Conservation (phyloP, 2,113 vertebrate species). For the Dromas ardeola region DNA sequence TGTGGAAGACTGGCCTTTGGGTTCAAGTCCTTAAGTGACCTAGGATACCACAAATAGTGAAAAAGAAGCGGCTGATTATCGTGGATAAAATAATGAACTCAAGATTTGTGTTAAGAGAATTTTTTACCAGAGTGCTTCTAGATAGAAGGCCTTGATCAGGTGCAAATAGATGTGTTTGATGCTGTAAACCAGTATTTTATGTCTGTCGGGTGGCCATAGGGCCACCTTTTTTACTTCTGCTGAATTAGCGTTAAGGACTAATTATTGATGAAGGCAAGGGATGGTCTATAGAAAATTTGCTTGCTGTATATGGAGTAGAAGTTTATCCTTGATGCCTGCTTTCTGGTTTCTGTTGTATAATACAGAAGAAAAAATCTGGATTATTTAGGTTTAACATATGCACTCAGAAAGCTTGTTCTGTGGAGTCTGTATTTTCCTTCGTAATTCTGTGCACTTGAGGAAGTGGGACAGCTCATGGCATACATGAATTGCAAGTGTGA, state of each 20-base stretch:
- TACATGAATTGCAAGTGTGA: not conserved
- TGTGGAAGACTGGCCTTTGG: not conserved
- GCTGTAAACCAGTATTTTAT: not conserved
- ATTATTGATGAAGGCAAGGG: not conserved
- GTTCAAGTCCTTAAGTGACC: not conserved
- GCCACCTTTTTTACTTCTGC: not conserved
- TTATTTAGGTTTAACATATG: not conserved
- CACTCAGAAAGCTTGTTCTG: not conserved
- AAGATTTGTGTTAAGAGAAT: not conserved
- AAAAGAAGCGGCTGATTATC: not conserved
- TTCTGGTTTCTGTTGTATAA: not conserved
- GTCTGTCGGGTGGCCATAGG: accelerated
- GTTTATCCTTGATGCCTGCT: not conserved
- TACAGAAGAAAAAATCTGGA: not conserved
- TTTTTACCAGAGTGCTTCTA: not conserved
- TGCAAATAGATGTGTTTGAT: not conserved
- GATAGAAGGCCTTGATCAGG: not conserved
- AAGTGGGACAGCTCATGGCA: not conserved
- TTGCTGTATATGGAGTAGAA: not conserved
- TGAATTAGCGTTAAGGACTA: not conserved
- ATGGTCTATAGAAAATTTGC: not conserved
- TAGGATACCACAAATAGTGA: not conserved
- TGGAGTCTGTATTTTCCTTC: not conserved
- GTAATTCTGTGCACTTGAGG: not conserved
- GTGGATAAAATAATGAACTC: not conserved